phyloP scores from a whole-genome alignment of 2,113 vertebrate genomes.

The Sterrhoptilus dennistouni region DNA sequence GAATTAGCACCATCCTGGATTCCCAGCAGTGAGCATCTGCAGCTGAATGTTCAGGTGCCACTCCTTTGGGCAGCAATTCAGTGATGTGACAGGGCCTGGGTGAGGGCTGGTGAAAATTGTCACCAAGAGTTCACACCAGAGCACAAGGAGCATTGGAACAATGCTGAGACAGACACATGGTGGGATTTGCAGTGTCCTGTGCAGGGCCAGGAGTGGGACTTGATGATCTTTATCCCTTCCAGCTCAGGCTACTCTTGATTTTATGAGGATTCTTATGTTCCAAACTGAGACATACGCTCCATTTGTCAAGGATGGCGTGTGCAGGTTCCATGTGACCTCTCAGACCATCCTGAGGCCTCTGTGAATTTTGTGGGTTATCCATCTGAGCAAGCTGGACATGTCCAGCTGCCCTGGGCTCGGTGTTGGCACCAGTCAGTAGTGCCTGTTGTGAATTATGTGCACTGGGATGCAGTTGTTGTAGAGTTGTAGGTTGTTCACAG shows the following conservation, averaged over 20 bases:
- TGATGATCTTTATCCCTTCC: neutral
- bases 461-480: neutral
- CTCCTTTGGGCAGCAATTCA: rapidly evolving
- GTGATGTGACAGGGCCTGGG: neutral
- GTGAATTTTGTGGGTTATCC: neutral
- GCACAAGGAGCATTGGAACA: neutral
- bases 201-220: neutral
- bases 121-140: neutral
- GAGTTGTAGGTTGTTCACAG: neutral
- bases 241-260: neutral
- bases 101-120: neutral
- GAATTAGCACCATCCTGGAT: neutral
- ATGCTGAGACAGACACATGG: neutral
- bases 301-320: neutral
- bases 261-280: neutral
- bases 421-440: neutral
- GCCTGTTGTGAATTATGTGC: neutral
- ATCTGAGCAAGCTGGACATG: neutral
- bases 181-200: neutral
- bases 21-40: neutral
- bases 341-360: neutral
- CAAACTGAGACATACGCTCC: neutral
- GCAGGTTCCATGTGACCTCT: neutral
- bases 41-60: neutral
- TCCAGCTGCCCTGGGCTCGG: neutral